Evolutionary conservation across 2,113 vertebrate genomes (phyloP).

Genomic region (Microtus ochrogaster): DNA sequence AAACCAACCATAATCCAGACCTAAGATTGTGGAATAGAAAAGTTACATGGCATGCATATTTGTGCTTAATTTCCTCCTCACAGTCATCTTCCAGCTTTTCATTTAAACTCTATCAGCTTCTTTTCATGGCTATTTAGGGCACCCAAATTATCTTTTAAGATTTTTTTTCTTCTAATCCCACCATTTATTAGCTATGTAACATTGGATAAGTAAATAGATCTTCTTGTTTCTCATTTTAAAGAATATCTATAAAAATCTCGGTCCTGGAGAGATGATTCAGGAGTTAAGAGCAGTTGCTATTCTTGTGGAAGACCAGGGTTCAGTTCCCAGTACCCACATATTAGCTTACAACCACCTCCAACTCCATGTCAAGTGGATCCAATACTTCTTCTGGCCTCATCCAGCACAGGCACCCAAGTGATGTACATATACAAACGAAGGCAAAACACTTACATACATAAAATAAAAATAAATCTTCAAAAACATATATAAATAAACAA

Average conservation of each 20-base stretch:
- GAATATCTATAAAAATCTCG: background rate
- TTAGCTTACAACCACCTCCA: background rate
- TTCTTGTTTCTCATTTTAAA: background rate
- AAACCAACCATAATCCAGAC: slow-evolving; percentile 44
- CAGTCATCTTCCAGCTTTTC: background rate
- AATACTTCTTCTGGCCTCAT: background rate
- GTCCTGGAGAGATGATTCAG: background rate
- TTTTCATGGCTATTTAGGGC: background rate
- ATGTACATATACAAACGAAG: background rate
- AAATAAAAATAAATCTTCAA: background rate
- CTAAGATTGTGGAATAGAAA: slow-evolving; percentile 13
- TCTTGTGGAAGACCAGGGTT: background rate
- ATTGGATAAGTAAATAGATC: background rate
- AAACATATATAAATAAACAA: background rate
- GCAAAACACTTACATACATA: background rate
- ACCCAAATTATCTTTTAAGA: slow-evolving; percentile 9
- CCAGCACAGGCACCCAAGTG: background rate
- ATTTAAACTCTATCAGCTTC: background rate
- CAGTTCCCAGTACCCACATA: background rate
- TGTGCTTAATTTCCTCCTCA: slow-evolving; percentile 55
- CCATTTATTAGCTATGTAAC: background rate
- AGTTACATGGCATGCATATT: background rate
- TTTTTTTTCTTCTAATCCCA: slow-evolving; percentile 37
- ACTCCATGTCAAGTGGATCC: background rate
- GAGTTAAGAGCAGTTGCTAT: background rate